Conservation (phyloP, 2,888 invertebrate species). For the Lasioglossum marginatum region DNA sequence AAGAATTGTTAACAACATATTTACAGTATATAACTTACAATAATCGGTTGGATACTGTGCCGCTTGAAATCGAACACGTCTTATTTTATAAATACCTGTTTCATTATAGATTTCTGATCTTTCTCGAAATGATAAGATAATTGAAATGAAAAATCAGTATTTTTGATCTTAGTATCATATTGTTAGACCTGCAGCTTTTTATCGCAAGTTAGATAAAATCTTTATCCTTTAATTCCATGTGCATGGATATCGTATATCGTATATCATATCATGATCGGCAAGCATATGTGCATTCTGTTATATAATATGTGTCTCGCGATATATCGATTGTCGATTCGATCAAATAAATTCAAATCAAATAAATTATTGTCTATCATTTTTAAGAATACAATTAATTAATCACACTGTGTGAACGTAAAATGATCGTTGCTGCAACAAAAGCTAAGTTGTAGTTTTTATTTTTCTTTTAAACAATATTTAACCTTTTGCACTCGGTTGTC, state of each 20-base stretch:
- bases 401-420: too few relatives aligned
- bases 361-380: not conserved
- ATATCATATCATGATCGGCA: not conserved
- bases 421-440: too few relatives aligned
- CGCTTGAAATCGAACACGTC: not conserved
- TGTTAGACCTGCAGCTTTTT: not conserved
- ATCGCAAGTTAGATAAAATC: not conserved
- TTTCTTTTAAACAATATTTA: not conserved
- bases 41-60: not conserved
- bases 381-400: too few relatives aligned
- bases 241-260: not conserved
- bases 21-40: not conserved
- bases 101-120: not conserved
- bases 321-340: conserved; percentile 1
- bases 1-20: conserved; percentile 26
- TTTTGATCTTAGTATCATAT: not conserved
- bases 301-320: not conserved
- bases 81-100: not conserved
- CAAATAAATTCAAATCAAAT: not conserved
- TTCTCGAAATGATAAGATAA: conserved; percentile 2
- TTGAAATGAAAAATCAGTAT: not conserved
- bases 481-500: too few relatives aligned
- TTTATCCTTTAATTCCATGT: not conserved
- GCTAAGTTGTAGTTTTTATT: not conserved
- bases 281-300: not conserved